Evolutionary conservation across 2,888 invertebrate genomes (phyloP).

Genomic region (Rhopalosiphum nymphaeae): DNA sequence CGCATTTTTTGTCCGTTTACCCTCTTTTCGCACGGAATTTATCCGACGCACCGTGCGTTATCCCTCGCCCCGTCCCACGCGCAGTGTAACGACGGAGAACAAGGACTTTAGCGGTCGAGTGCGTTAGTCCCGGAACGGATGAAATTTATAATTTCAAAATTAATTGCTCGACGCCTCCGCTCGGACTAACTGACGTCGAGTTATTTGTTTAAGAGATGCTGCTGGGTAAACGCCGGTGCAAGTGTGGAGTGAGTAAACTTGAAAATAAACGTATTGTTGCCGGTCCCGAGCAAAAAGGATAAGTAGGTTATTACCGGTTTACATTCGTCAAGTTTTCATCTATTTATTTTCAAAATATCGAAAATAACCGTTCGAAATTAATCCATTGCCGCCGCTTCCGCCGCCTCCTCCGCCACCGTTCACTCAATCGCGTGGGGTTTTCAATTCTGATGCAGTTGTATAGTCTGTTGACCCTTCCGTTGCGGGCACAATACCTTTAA

Average conservation of each 20-base stretch:
- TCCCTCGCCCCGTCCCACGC: neutral
- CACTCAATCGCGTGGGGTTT: neutral
- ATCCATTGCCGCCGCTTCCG: neutral
- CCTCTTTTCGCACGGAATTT: neutral
- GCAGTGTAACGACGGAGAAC: neutral
- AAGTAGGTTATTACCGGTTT: neutral
- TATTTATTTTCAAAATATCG: neutral
- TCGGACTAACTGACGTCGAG: neutral
- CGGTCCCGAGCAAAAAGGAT: neutral
- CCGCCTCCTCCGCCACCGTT: neutral
- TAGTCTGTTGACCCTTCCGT: neutral
- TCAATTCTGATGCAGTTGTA: neutral
- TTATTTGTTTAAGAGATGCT: neutral
- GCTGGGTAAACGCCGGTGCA: neutral
- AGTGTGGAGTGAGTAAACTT: neutral
- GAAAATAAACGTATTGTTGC: neutral
- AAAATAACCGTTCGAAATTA: neutral
- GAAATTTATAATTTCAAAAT: constrained; percentile 27
- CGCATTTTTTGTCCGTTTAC: constrained; percentile 8
- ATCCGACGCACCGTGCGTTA: neutral
- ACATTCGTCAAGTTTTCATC: neutral
- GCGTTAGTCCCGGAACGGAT: neutral
- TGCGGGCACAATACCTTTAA: constrained; percentile 25
- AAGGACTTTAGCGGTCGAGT: neutral
- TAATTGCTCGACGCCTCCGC: neutral